Evolutionary conservation across 2,888 invertebrate genomes (phyloP).

Genomic region (Lumbricus terrestris): DNA sequence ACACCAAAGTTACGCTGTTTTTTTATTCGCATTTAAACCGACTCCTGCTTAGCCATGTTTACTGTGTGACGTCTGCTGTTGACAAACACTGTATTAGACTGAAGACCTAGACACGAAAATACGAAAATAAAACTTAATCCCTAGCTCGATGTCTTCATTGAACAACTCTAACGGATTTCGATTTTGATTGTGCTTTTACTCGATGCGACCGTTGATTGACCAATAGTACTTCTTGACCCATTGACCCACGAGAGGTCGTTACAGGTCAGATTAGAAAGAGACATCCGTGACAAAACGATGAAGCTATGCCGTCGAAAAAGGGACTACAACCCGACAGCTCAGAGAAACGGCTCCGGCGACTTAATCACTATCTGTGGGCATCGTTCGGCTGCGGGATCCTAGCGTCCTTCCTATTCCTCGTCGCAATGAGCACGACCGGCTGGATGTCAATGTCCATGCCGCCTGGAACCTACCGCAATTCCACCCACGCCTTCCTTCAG

Average conservation of each 20-base stretch:
- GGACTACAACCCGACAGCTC: background rate
- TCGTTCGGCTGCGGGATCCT: conserved; percentile 15
- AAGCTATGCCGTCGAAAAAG: background rate
- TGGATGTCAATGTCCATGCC: conserved; percentile 31
- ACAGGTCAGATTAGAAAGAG: background rate
- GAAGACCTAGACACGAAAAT: no score
- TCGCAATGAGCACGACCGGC: conserved; percentile 28
- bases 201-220: no score
- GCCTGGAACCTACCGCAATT: conserved; percentile 24
- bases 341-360: background rate
- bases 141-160: no score
- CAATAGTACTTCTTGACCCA: no score
- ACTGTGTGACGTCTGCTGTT: background rate
- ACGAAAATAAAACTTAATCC: no score
- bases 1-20: background rate
- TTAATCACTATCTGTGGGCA: background rate
- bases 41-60: background rate
- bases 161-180: no score
- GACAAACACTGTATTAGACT: background rate
- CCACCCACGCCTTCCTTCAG: conserved; percentile 20
- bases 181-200: no score
- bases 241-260: no score
- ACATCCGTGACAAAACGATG: background rate
- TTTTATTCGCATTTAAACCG: background rate
- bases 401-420: conserved; percentile 26